Percentiles rank a stretch among this genome's conserved stretches.
Evolutionary conservation across 1,140 invertebrate species (phyloP).

Genomic region (Fopius arisanus): DNA sequence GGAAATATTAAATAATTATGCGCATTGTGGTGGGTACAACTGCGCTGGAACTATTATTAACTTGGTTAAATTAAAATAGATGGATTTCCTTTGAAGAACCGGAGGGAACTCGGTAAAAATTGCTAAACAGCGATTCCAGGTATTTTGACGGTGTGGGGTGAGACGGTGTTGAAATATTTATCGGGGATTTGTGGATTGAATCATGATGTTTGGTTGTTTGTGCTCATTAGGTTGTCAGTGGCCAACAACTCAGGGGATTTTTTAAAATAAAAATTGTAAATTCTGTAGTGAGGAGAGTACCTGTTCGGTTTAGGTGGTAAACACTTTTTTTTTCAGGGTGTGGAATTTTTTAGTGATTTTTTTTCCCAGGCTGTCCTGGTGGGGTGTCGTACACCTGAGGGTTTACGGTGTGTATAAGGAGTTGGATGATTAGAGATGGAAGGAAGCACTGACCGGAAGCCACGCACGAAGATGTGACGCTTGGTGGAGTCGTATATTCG

Average conservation of each 20-base stretch:
- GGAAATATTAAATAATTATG: conserved; percentile 13
- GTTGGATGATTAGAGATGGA: conserved; percentile 47
- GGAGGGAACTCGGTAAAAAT: conserved; percentile 32
- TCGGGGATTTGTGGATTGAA: not conserved
- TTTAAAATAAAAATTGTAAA: not conserved
- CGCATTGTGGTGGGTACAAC: conserved; percentile 26
- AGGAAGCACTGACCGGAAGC: conserved; percentile 56
- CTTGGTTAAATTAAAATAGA: conserved; percentile 45
- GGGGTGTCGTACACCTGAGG: not conserved
- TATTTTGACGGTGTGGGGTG: conserved; percentile 22
- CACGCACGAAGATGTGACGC: conserved; percentile 58
- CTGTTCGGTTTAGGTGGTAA: no score
- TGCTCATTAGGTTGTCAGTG: no score
- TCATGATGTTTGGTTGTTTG: not conserved
- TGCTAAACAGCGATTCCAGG: conserved; percentile 50
- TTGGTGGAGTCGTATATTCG: not conserved
- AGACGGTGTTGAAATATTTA: not conserved
- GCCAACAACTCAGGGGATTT: no score
- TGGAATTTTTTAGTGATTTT: not conserved
- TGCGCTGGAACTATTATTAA: conserved; percentile 50
- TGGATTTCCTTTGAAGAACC: conserved; percentile 49
- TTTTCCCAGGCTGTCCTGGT: not conserved
- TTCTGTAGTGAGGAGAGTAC: not conserved
- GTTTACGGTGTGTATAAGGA: not conserved
- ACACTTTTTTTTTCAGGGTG: no score